Evolutionary conservation across 2,888 invertebrate genomes (phyloP).

Genomic region (Theretra japonica): DNA sequence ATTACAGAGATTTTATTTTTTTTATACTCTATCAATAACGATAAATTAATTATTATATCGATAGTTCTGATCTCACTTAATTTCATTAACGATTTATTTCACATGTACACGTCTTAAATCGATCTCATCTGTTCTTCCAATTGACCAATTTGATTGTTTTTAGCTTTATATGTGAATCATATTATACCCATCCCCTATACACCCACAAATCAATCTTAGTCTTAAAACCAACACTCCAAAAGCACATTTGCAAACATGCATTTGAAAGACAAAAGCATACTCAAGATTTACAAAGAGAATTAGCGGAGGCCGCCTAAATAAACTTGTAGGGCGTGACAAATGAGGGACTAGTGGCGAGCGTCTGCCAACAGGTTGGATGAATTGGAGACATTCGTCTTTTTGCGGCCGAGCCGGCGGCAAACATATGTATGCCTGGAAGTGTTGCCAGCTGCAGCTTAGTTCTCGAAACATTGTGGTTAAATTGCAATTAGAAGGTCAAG

Average conservation of each 20-base stretch:
- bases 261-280: background rate
- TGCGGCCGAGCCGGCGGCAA: constrained; percentile 17
- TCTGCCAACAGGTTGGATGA: constrained; percentile 56
- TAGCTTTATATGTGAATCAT: too few species aligned
- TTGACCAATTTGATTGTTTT: too few species aligned
- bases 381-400: constrained; percentile 50
- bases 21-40: too few species aligned
- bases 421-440: constrained; percentile 20
- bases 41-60: too few species aligned
- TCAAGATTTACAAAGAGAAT: background rate
- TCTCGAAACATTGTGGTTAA: background rate
- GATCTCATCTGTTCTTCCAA: too few species aligned
- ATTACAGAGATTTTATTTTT: background rate
- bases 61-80: too few species aligned
- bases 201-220: too few species aligned
- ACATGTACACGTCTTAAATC: too few species aligned
- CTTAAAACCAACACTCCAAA: background rate
- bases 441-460: constrained; percentile 7
- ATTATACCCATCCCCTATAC: too few species aligned
- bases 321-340: constrained; percentile 49
- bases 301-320: constrained; percentile 51
- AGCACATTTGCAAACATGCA: background rate
- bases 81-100: too few species aligned
- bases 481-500: background rate
- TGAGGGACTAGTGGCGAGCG: constrained; percentile 28